Evolutionary conservation across 2,888 invertebrate genomes (phyloP), one percentile per base, ranked within the genome.

Genomic region (Tipula vernalis): DNA sequence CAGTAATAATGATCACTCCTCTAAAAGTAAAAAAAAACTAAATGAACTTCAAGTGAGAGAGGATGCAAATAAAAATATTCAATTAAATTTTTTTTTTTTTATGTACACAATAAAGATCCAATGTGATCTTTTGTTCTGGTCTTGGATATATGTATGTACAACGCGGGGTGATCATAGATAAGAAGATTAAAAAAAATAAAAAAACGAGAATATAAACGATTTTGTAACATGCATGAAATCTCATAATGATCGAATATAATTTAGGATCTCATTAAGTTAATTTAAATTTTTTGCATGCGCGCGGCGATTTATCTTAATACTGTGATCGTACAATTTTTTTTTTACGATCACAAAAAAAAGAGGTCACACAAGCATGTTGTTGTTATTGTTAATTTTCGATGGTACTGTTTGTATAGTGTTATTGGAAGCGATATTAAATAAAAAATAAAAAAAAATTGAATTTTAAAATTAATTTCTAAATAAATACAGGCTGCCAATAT

Each of bases 191-290:
- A 6, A 39, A 44, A 8, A 42, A 8, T 47, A 47, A n/a, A 47
- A n/a, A n/a, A 5, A n/a, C 15, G 51, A 4, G 51, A 15, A 28
- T 71, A 71, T 71, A 71, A 71, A 71, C 71, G 71, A 71, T 71
- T 71, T 71, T 71, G 71, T 71, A 71, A 71, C 71, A 71, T 71
- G 71, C 71, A 71, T 71, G 71, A 71, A 71, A 71, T 71, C 71
- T 71, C 71, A 28, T 71, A 71, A 71, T 71, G 71, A 71, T 71
- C 71, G 71, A 71, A 71, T 71, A 71, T 71, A 71, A 71, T 71
- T 71, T 71, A 71, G 71, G 71, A 71, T 71, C 71, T 71, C 71
- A 71, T 71, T 71, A 71, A 71, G 71, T 71, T 71, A 18, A 71
- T 71, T 71, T 71, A 71, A 71, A 71, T 71, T 71, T 71, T 71